phyloP scores from a whole-genome alignment of 1,140 invertebrate genomes.

The Sarcophaga bullata region DNA sequence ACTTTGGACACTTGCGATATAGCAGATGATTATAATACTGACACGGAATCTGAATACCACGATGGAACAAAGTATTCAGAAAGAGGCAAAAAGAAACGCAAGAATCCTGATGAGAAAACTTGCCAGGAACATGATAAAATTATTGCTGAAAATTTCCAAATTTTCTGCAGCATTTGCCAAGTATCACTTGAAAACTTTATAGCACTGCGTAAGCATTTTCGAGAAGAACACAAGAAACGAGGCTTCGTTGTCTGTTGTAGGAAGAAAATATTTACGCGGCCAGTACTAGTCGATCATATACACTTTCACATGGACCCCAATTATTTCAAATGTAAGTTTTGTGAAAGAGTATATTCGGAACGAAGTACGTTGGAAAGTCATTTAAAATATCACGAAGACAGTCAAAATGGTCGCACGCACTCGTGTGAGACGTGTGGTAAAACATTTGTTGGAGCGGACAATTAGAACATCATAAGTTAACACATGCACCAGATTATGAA shows the following conservation, averaged over 20 bases:
- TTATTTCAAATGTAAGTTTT: conserved; percentile 23
- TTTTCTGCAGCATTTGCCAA: conserved; percentile 6
- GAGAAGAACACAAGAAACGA: not conserved
- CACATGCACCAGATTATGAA: not conserved
- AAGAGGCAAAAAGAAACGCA: not conserved
- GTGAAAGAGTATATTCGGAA: not conserved
- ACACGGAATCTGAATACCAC: not conserved
- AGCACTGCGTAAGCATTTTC: not conserved
- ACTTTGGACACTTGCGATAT: not conserved
- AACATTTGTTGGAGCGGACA: not conserved
- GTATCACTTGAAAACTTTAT: not conserved
- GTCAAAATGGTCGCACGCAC: not conserved
- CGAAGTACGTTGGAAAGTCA: not conserved
- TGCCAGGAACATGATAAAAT: not conserved
- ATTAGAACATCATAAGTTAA: not conserved
- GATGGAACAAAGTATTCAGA: no score
- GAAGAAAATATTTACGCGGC: not conserved
- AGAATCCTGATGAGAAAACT: not conserved
- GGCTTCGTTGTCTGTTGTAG: conserved; percentile 11
- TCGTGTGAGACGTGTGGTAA: conserved; percentile 5
- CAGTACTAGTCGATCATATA: not conserved
- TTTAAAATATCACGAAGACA: not conserved
- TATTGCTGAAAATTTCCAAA: not conserved
- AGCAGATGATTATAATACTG: not conserved
- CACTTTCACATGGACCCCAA: not conserved